These are phyloP conservation scores for Spodoptera exigua DNA, from an alignment of 2,888 invertebrate genomes.

Conservation along the genomic window DNA sequence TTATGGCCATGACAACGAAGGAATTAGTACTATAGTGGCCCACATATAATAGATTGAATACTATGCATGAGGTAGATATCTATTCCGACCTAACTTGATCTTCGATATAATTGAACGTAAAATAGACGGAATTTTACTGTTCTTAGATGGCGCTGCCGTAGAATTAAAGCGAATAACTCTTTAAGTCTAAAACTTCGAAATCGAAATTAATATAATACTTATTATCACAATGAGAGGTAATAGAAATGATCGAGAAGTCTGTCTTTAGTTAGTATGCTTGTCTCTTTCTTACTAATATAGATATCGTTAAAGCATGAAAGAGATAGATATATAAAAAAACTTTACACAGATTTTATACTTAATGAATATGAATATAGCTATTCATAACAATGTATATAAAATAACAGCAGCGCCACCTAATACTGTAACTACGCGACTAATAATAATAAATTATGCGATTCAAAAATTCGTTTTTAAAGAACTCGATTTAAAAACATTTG, in stretches of 20 bases:
- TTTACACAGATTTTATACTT: too few relatives aligned
- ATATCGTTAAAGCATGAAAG: too few relatives aligned
- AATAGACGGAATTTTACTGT: constrained; percentile 32
- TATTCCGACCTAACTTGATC: constrained; percentile 32
- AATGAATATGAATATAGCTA: too few relatives aligned
- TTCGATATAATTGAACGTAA: constrained; percentile 41
- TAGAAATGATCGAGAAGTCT: too few relatives aligned
- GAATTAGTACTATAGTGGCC: constrained; percentile 16
- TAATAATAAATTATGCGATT: constrained; percentile 16
- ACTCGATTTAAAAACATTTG: constrained; percentile 14
- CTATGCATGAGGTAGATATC: constrained; percentile 50
- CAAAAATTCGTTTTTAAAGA: constrained; percentile 16
- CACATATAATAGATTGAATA: constrained; percentile 26
- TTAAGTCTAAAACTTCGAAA: too few relatives aligned
- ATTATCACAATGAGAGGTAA: too few relatives aligned
- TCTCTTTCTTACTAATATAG: too few relatives aligned
- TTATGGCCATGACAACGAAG: too few relatives aligned
- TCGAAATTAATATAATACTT: too few relatives aligned
- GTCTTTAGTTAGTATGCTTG: too few relatives aligned
- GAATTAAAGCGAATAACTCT: too few relatives aligned
- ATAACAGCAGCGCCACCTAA: constrained; percentile 16
- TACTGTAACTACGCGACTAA: constrained; percentile 7
- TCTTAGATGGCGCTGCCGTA: neutral
- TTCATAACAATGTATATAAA: neutral
- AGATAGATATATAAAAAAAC: too few relatives aligned